Conservation (phyloP, 2,797 vertebrate genomes). For the Sebastes oblongus region DNA sequence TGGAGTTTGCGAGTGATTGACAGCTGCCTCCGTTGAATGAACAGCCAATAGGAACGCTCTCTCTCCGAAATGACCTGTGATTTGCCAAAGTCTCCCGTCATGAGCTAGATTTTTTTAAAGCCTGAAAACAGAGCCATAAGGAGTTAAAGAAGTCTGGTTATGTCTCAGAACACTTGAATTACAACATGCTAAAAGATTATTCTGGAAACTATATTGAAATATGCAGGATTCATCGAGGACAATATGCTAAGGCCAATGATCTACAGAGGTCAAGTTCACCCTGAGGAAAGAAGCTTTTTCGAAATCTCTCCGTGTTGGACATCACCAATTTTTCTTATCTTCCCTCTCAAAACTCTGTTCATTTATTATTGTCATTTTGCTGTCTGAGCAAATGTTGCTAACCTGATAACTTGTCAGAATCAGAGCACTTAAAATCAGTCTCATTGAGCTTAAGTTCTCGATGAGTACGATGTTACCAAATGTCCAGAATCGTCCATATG, state of each 20-base stretch:
- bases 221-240: not conserved
- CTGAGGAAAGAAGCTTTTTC: not conserved
- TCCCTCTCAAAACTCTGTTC: not conserved
- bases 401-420: not conserved
- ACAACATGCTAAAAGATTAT: no score
- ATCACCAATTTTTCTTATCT: not conserved
- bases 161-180: no score
- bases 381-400: not conserved
- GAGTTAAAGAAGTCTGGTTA: no score
- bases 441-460: not conserved
- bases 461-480: not conserved
- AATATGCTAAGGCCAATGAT: not conserved
- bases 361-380: not conserved
- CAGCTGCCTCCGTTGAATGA: no score
- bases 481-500: not conserved
- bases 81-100: no score
- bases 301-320: not conserved
- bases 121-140: no score
- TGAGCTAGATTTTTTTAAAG: no score
- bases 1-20: no score
- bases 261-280: not conserved
- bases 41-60: no score
- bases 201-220: no score
- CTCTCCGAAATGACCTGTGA: no score
- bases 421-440: not conserved